These are phyloP conservation scores for Callionymus lyra DNA, from an alignment of 2,113 vertebrate species.

Conservation along the genomic window DNA sequence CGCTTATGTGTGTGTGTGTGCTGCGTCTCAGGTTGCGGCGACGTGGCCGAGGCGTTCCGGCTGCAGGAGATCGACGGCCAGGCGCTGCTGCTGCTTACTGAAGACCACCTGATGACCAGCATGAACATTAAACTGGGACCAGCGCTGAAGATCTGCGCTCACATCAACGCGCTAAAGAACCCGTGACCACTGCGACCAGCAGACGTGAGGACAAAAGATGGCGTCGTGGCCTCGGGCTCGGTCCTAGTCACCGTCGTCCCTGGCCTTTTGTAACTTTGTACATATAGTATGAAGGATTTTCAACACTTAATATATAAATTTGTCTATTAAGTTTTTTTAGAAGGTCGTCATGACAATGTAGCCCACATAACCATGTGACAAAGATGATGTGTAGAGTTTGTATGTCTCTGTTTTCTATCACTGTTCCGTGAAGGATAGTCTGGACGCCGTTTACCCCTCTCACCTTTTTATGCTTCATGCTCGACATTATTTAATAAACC, in stretches of 20 bases:
- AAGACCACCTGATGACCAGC: conserved; percentile 97
- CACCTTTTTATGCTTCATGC: too few species aligned
- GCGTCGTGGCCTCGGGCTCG: conserved; percentile 32
- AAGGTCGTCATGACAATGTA: neutral
- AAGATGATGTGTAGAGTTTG: too few species aligned
- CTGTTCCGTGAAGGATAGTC: too few species aligned
- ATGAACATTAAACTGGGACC: conserved; percentile 98
- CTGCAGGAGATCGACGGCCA: conserved; percentile 97
- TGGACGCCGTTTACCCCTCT: too few species aligned
- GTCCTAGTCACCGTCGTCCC: conserved; percentile 23
- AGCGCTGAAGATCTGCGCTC: conserved; percentile 94
- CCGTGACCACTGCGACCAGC: conserved; percentile 47
- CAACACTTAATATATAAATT: conserved; percentile 74
- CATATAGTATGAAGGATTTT: conserved; percentile 69
- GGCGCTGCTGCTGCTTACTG: conserved; percentile 90
- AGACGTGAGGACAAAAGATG: neutral
- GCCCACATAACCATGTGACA: too few species aligned
- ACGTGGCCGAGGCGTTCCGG: conserved; percentile 91
- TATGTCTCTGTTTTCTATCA: too few species aligned
- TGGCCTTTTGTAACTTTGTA: conserved; percentile 66
- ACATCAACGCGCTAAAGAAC: conserved; percentile 91
- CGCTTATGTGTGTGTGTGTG: neutral
- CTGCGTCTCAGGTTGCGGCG: conserved; percentile 76
- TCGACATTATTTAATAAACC: too few species aligned
- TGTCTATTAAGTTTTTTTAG: conserved; percentile 68